These are phyloP conservation scores for Dolichoris vasculosae DNA, from an alignment of 1,140 invertebrate species.

Conservation along the genomic window DNA sequence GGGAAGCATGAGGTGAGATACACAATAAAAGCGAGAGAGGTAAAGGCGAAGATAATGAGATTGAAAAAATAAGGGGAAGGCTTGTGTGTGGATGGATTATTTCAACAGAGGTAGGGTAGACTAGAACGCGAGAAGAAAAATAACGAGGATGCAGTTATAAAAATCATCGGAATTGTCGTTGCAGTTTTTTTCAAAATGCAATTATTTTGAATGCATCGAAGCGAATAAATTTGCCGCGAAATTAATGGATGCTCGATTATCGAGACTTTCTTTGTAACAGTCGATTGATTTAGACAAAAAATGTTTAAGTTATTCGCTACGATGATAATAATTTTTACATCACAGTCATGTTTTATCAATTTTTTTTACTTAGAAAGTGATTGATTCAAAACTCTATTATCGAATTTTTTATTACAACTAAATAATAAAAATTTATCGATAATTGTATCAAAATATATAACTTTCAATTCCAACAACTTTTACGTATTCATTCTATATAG, in stretches of 20 bases:
- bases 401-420: no score
- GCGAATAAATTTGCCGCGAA: not conserved
- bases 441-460: no score
- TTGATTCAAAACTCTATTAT: no score
- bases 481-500: no score
- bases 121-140: not conserved
- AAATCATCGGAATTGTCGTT: not conserved
- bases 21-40: no score
- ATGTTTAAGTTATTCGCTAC: not conserved
- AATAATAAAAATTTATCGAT: no score
- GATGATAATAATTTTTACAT: not conserved
- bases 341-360: no score
- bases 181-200: not conserved
- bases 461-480: no score
- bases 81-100: not conserved
- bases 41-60: slow-evolving; percentile 2
- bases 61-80: not conserved
- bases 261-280: not conserved
- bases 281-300: not conserved
- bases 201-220: not conserved
- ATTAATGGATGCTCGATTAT: not conserved
- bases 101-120: not conserved
- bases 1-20: not conserved
- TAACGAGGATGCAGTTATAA: not conserved
- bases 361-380: no score